Percentiles rank a stretch among this genome's conserved stretches.
phyloP scores from a whole-genome alignment of 1,140 invertebrate species.

The Bombyx mandarina region DNA sequence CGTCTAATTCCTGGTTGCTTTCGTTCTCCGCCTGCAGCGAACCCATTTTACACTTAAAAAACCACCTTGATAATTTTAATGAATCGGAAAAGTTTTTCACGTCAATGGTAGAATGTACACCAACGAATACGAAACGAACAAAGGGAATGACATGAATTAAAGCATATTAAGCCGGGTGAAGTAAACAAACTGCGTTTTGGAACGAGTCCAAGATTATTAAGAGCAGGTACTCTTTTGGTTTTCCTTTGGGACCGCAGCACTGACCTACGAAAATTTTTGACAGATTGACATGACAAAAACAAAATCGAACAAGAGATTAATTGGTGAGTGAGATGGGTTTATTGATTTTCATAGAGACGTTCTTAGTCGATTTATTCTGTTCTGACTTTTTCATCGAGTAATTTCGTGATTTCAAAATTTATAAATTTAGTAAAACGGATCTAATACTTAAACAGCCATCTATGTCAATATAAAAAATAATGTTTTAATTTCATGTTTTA shows the following conservation, averaged over 20 bases:
- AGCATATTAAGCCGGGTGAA: conserved; percentile 18
- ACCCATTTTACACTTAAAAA: conserved; percentile 30
- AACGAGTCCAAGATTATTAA: conserved; percentile 33
- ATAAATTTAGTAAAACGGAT: too few relatives aligned
- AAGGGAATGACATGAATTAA: conserved; percentile 25
- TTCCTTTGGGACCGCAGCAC: not conserved
- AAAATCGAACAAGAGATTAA: conserved; percentile 1
- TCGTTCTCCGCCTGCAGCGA: conserved; percentile 26
- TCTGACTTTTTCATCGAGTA: too few relatives aligned
- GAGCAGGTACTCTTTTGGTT: not conserved
- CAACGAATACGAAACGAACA: conserved; percentile 27
- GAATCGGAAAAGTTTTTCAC: too few relatives aligned
- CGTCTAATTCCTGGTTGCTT: conserved; percentile 31
- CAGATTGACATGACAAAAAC: conserved; percentile 1
- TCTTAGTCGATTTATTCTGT: too few relatives aligned
- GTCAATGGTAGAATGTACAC: not conserved
- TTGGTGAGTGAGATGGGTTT: not conserved
- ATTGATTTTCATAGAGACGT: too few relatives aligned
- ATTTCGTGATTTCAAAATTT: too few relatives aligned
- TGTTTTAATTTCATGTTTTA: too few relatives aligned
- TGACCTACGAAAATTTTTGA: not conserved
- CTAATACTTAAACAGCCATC: too few relatives aligned
- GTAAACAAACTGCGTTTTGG: conserved; percentile 28
- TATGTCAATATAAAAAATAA: too few relatives aligned
- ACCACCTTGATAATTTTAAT: not conserved